Conservation (phyloP, 2,113 vertebrate species). For the Notothenia coriiceps region DNA sequence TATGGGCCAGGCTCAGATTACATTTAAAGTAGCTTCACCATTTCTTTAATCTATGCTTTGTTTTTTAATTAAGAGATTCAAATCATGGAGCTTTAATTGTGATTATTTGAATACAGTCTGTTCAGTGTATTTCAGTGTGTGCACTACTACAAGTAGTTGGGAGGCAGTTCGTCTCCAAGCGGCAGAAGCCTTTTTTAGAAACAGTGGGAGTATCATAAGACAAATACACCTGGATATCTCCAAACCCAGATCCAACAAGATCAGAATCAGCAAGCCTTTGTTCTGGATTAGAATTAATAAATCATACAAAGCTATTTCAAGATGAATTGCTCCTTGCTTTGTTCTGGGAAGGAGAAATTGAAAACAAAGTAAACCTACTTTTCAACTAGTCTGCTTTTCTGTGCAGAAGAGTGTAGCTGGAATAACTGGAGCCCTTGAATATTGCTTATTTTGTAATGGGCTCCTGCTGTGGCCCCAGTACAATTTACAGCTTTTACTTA, state of each 20-base stretch:
- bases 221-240: slow-evolving; percentile 43
- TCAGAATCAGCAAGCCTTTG: slow-evolving; percentile 44
- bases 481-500: background rate
- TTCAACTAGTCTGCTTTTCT: slow-evolving; percentile 39
- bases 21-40: background rate
- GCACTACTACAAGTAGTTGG: background rate
- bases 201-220: slow-evolving; percentile 11
- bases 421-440: slow-evolving; percentile 32
- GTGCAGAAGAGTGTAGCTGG: slow-evolving; percentile 29
- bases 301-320: slow-evolving; percentile 40
- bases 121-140: slow-evolving; percentile 10
- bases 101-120: background rate
- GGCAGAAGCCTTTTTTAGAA: slow-evolving; percentile 44
- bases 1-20: too few relatives aligned
- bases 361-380: slow-evolving; percentile 41
- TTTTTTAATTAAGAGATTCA: background rate
- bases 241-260: slow-evolving; percentile 37
- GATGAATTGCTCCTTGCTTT: slow-evolving; percentile 32
- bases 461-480: slow-evolving; percentile 11
- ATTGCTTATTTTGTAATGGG: slow-evolving; percentile 29
- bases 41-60: slow-evolving; percentile 7
- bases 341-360: slow-evolving; percentile 35
- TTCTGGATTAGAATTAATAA: slow-evolving; percentile 53
- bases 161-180: slow-evolving; percentile 2
- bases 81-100: too few relatives aligned